A percentile compares a stretch with the other conserved stretches of the same genome.
Conservation (phyloP, 2,888 invertebrate genomes). For the Argynnis bischoffii region DNA sequence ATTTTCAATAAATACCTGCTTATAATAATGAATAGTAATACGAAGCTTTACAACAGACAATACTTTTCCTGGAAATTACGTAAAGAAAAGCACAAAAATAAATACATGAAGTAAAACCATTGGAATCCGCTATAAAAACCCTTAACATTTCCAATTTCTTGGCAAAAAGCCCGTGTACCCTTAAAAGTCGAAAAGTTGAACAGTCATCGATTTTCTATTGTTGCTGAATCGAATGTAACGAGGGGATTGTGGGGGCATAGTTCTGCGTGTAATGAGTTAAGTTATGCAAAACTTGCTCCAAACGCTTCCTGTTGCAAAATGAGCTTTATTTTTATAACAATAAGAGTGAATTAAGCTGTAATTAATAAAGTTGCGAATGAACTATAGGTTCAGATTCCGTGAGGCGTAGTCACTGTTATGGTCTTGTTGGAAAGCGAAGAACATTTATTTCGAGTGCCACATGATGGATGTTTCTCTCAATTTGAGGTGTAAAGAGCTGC, state of each 20-base stretch:
- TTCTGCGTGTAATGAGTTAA: constrained; percentile 55
- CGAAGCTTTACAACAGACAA: not conserved
- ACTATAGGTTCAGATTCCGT: constrained; percentile 29
- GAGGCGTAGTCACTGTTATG: constrained; percentile 27
- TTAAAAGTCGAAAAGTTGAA: constrained; percentile 48
- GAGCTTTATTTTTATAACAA: not conserved
- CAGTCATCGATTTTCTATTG: constrained; percentile 53
- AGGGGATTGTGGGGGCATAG: constrained; percentile 47
- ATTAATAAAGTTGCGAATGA: constrained; percentile 13
- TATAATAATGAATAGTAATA: too few relatives aligned
- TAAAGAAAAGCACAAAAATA: not conserved
- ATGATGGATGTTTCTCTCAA: constrained; percentile 31
- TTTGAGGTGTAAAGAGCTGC: constrained; percentile 21
- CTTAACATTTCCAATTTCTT: constrained; percentile 33
- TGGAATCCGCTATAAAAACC: constrained; percentile 23
- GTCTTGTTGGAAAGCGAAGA: constrained; percentile 30
- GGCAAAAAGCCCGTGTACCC: constrained; percentile 37
- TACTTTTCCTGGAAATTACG: not conserved
- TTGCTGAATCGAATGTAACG: constrained; percentile 47
- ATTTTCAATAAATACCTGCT: too few relatives aligned
- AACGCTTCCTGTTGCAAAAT: not conserved
- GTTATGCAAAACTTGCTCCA: constrained; percentile 39
- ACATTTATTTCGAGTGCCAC: constrained; percentile 33
- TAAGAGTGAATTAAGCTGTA: constrained; percentile 10
- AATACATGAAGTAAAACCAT: constrained; percentile 6